phyloP scores from a whole-genome alignment of 2,113 vertebrate genomes.

The Alouatta palliata region DNA sequence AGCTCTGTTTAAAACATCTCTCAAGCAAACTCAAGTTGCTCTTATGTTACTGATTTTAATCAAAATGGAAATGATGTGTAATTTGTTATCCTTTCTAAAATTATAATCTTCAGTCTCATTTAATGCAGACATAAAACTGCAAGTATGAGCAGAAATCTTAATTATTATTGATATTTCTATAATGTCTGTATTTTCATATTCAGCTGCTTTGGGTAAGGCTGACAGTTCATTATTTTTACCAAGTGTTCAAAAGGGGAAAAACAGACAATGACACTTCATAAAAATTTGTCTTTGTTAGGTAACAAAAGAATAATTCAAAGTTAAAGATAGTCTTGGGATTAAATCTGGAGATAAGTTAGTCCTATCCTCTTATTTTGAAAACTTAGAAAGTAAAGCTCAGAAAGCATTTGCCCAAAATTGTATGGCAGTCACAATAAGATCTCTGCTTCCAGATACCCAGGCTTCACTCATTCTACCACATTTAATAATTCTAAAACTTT shows the following conservation, averaged over 20 bases:
- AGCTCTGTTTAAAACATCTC: background rate
- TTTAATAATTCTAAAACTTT: slow-evolving; percentile 14
- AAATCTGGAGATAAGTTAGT: slow-evolving; percentile 16
- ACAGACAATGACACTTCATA: background rate
- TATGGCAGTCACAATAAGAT: slow-evolving; percentile 11
- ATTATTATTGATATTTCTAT: slow-evolving; percentile 47
- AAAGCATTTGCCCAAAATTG: slow-evolving; percentile 18
- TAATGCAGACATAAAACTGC: background rate
- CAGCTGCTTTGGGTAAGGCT: background rate
- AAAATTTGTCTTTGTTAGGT: slow-evolving; percentile 1
- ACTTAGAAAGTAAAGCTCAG: background rate
- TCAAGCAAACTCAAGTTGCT: slow-evolving; percentile 35
- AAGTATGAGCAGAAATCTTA: slow-evolving; percentile 36
- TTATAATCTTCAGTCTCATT: slow-evolving; percentile 30
- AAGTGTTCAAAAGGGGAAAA: background rate
- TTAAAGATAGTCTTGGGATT: background rate
- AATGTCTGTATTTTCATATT: slow-evolving; percentile 44
- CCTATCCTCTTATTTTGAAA: slow-evolving; percentile 23
- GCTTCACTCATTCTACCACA: background rate
- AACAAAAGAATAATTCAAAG: slow-evolving; percentile 39
- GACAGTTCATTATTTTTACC: slow-evolving; percentile 12
- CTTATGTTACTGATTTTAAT: slow-evolving; percentile 45
- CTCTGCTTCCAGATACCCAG: background rate
- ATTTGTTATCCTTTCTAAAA: slow-evolving; percentile 41
- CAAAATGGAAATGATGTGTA: slow-evolving; percentile 29